Conservation (phyloP, 2,888 invertebrate genomes). For the Caenorhabditis imperialis region DNA sequence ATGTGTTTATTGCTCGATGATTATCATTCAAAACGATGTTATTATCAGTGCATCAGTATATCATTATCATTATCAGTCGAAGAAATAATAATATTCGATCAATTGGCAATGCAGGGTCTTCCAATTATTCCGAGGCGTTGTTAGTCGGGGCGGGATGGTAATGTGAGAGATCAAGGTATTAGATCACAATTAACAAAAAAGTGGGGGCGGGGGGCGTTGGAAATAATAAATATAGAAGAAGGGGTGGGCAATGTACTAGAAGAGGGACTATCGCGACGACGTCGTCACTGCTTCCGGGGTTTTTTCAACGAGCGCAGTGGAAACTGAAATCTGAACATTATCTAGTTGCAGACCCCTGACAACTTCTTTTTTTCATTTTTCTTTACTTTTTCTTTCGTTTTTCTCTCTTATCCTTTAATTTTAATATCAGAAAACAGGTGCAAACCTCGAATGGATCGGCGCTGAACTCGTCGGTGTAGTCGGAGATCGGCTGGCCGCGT, state of each 20-base stretch:
- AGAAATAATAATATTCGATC: too few relatives aligned
- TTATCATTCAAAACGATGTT: conserved; percentile 2
- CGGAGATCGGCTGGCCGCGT: conserved; percentile 58
- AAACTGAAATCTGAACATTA: conserved; percentile 39
- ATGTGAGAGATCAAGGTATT: conserved; percentile 23
- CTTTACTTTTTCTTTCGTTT: conserved; percentile 20
- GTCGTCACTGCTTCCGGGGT: conserved; percentile 31
- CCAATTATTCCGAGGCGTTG: conserved; percentile 7
- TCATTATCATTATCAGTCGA: too few relatives aligned
- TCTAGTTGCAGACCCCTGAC: neutral
- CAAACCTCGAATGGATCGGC: conserved; percentile 63
- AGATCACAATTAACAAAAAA: conserved; percentile 39
- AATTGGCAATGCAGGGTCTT: too few relatives aligned
- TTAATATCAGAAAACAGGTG: too few relatives aligned
- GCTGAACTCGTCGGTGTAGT: conserved; percentile 63
- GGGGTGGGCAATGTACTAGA: neutral
- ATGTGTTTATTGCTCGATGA: conserved; percentile 43
- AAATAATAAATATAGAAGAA: neutral
- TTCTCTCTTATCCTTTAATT: too few relatives aligned
- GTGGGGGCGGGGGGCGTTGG: too few relatives aligned
- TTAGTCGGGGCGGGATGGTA: conserved; percentile 1
- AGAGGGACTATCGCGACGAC: conserved; percentile 8
- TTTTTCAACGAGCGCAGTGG: conserved; percentile 45
- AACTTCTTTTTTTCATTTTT: neutral
- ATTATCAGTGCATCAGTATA: conserved; percentile 29